A percentile compares a stretch with the other conserved stretches of the same genome.
These are phyloP conservation scores for Lepus americanus DNA, from an alignment of 2,113 vertebrate species.

Conservation along the genomic window DNA sequence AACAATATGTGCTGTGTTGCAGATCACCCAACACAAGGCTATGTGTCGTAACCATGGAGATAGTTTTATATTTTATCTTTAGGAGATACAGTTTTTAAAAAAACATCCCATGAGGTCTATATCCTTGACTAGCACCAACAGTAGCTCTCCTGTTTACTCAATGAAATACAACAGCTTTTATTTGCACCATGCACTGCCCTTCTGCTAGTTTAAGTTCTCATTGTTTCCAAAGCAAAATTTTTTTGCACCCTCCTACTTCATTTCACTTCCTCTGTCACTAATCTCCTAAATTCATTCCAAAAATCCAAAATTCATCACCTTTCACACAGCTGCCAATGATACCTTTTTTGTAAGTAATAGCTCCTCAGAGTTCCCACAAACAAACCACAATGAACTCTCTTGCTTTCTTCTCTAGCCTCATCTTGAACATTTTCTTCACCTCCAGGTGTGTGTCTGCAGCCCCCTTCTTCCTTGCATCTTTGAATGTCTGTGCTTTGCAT, in stretches of 20 bases:
- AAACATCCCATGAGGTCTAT: conserved; percentile 34
- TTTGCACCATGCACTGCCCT: background rate
- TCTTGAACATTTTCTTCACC: background rate
- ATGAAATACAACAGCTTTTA: conserved; percentile 30
- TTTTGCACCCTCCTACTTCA: background rate
- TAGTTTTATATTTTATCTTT: conserved; percentile 65
- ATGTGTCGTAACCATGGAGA: conserved; percentile 80
- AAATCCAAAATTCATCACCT: background rate
- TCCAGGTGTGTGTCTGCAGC: background rate
- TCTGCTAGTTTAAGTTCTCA: background rate
- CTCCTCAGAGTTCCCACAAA: background rate
- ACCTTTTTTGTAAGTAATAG: background rate
- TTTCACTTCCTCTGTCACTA: background rate
- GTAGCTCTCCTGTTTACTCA: conserved; percentile 43
- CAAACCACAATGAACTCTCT: background rate
- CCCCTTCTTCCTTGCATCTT: background rate
- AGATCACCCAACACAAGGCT: conserved; percentile 66
- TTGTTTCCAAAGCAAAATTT: conserved; percentile 19
- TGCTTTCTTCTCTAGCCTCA: background rate
- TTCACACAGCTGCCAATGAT: background rate
- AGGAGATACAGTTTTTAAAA: conserved; percentile 38
- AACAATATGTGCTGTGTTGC: conserved; percentile 35
- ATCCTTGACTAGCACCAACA: conserved; percentile 56
- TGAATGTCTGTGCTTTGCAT: background rate
- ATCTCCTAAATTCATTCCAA: too few species aligned